Evolutionary conservation across 2,888 invertebrate species (phyloP).

Genomic region (Drosophila merina): DNA sequence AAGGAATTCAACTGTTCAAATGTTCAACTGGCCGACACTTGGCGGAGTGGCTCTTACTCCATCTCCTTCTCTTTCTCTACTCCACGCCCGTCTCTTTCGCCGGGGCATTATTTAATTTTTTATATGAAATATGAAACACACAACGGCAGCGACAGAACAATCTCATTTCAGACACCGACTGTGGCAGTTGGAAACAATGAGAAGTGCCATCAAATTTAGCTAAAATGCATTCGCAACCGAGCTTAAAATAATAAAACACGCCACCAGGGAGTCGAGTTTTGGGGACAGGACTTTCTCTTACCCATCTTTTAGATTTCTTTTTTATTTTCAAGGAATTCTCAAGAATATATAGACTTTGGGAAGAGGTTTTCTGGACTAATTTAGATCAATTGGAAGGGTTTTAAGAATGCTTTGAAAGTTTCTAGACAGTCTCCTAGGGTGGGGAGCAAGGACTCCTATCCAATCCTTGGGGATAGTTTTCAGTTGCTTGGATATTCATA

Average conservation of each 20-base stretch:
- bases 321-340: background rate
- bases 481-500: background rate
- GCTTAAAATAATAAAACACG: conserved; percentile 22
- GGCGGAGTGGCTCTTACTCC: background rate
- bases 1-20: conserved; percentile 3
- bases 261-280: background rate
- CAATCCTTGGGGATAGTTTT: background rate
- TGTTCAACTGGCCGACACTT: conserved; percentile 45
- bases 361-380: too few relatives aligned
- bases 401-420: too few relatives aligned
- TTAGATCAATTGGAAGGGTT: too few relatives aligned
- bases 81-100: background rate
- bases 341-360: background rate
- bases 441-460: background rate
- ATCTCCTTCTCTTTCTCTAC: background rate
- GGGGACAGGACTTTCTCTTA: background rate
- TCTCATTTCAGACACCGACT: conserved; percentile 33
- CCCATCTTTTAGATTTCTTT: conserved; percentile 3
- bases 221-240: conserved; percentile 60
- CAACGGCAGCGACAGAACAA: conserved; percentile 33
- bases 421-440: too few relatives aligned
- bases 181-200: conserved; percentile 43
- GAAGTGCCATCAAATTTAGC: conserved; percentile 67
- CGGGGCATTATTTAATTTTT: conserved; percentile 70
- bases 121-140: conserved; percentile 66